Base-by-base conservation (phyloP, 2,113 vertebrate species). In the Deroptyus accipitrinus region DNA sequence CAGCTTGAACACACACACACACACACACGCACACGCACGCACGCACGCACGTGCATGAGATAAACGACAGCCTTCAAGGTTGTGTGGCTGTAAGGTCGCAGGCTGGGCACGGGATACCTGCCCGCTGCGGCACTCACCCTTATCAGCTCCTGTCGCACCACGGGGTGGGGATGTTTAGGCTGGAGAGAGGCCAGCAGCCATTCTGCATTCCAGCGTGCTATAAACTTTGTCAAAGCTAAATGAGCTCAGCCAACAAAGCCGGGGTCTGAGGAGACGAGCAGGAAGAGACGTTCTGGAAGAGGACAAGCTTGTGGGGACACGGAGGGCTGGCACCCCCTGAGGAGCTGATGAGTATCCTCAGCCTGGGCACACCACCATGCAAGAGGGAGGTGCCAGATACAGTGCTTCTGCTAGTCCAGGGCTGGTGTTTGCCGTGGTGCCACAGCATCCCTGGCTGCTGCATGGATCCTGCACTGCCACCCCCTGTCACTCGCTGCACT, bases 81-180 rank as follows among this genome's bases (percentile, higher is more conserved):
- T 31, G 31, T 90, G 88, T n/a, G 79, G 44, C 69, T 23, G 84
- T 68, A 57, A 94, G 86, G 95, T 94, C 79, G 31, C 24, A 4
- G 89, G 91, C 88, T 97, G 97, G 93, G 87, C 94, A 96, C 64
- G 5, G 96, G 94, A 96, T 95, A 95, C 88, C 82, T 92, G 95
- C 94, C 66, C 1, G 17, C 89, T 73, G 82, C 44, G 16, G 90
- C 92, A 67, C 54, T 96, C 77, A 48, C 86, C 95, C 95, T 97
- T 97, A 97, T 95, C 96, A 96, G 91, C 46, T 76, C 51, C 80
- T 93, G 96, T 96, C 68, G 86, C 87, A 78, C 31, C 63, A 46
- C 31, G 48, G 96, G 97, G 95, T 88, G 96, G 96, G 83, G 95
- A 93, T 96, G 94, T 96, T 96, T 97, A 96, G 97, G 90, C 94